These are phyloP conservation scores for Vulpes vulpes DNA, from an alignment of 2,113 vertebrate species.

Conservation along the genomic window DNA sequence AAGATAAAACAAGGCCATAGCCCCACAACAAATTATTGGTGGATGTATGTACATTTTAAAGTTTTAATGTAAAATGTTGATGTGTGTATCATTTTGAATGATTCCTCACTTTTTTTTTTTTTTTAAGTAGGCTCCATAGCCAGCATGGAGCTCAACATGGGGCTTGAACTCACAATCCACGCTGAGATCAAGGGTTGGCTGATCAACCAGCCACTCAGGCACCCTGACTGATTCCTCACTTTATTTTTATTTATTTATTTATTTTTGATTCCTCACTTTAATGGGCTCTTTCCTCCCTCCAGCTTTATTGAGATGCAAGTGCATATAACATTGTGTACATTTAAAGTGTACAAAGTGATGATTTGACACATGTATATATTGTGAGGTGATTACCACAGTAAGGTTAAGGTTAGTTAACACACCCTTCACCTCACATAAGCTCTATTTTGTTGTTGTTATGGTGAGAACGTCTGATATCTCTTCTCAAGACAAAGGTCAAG, in stretches of 20 bases:
- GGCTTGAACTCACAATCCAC: background rate
- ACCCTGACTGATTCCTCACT: background rate
- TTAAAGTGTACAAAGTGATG: background rate
- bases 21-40: background rate
- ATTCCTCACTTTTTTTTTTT: background rate
- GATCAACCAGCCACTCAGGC: background rate
- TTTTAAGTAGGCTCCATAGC: background rate
- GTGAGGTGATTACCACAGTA: background rate
- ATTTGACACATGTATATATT: background rate
- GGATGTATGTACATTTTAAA: background rate
- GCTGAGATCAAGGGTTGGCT: background rate
- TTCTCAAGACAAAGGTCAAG: background rate
- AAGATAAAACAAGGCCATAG: background rate
- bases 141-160: background rate
- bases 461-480: background rate
- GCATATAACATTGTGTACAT: background rate
- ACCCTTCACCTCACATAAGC: background rate
- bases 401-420: background rate
- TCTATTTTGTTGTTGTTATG: background rate
- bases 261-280: background rate
- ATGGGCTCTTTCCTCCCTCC: background rate
- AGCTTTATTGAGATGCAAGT: background rate
- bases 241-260: background rate
- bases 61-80: constrained; percentile 3
- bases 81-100: background rate